Evolutionary conservation across 2,113 vertebrate genomes (phyloP).

Genomic region (Hiodon alosoides): DNA sequence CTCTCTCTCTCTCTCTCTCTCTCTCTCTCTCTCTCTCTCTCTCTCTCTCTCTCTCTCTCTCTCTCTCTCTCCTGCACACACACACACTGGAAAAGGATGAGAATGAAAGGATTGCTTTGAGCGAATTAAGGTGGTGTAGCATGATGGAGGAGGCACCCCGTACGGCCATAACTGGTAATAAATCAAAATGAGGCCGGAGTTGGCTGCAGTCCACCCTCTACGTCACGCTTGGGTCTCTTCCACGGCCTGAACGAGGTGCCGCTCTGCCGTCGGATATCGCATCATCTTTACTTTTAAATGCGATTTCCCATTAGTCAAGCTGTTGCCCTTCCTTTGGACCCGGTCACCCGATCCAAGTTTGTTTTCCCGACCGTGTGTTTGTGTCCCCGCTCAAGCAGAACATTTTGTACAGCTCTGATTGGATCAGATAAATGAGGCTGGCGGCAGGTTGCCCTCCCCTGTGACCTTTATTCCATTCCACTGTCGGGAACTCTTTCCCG

Average conservation of each 20-base stretch:
- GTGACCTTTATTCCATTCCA: conserved; percentile 9
- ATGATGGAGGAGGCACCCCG: background rate
- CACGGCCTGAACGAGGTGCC: background rate
- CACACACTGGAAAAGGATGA: background rate
- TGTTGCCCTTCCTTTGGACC: background rate
- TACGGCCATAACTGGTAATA: background rate
- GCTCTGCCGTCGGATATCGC: background rate
- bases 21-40: conserved; percentile 6
- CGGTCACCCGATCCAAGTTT: background rate
- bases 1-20: conserved; percentile 21
- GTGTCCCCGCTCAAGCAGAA: background rate
- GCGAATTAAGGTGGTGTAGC: background rate
- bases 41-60: too few species aligned
- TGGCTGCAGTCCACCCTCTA: background rate
- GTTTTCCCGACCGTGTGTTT: background rate
- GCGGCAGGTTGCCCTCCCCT: background rate
- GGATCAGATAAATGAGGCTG: background rate
- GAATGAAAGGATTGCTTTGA: background rate
- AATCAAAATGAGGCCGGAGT: background rate
- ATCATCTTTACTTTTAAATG: background rate
- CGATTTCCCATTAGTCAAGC: background rate
- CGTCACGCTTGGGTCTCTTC: background rate
- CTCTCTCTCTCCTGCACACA: too few species aligned
- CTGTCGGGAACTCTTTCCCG: background rate
- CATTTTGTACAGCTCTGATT: background rate